Evolutionary conservation across 2,888 invertebrate species (phyloP), one percentile per base, ranked within the genome.

Genomic region (Lasioglossum figueresi): DNA sequence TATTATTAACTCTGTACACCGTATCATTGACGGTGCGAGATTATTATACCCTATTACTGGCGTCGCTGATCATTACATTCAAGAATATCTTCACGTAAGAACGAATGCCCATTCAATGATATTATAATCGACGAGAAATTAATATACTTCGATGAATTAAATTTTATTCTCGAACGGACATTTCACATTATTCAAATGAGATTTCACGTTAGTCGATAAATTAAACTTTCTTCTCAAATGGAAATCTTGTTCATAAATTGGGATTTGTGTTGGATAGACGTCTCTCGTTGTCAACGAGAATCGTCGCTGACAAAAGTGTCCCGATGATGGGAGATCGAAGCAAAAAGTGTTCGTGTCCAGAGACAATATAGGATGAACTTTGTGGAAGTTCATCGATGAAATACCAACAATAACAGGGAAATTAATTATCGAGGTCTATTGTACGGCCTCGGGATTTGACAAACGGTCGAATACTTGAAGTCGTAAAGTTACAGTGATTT

Each of bases 351-450:
- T 16, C 63, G 31, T 31, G 63, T 63, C 8, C 31, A 31, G 63
- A 63, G 16, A 63, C 63, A 63, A 63, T 63, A 6, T 63, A 6
- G 63, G 31, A 63, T 6, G 63, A 63, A 63, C 31, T 31, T 63
- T 31, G 31, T 31, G 31, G 63, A 23, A 66, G 66, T 82, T 75
- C 27, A 82, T 82, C 79, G 31, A 45, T 43, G 27, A 5, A 79
- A 48, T 27, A 14, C 27, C 23, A 76, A 80, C 66, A 80, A 72
- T 68, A 68, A 68, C 19, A 68, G 23, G 23, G 37, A 8, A 31
- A 80, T 80, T 84, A 56, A 70, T 82, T 70, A 74, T 78, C 10
- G 4, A 1, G 31, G 23, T 75, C 27, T 52, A 77, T 84, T 81
- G 70, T 70, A n/a, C 75, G 40, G 16, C 23, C 31, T 68, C 4